Percentiles rank a stretch among this genome's conserved stretches.
phyloP scores from a whole-genome alignment of 1,140 invertebrate genomes.

The Conus betulinus region DNA sequence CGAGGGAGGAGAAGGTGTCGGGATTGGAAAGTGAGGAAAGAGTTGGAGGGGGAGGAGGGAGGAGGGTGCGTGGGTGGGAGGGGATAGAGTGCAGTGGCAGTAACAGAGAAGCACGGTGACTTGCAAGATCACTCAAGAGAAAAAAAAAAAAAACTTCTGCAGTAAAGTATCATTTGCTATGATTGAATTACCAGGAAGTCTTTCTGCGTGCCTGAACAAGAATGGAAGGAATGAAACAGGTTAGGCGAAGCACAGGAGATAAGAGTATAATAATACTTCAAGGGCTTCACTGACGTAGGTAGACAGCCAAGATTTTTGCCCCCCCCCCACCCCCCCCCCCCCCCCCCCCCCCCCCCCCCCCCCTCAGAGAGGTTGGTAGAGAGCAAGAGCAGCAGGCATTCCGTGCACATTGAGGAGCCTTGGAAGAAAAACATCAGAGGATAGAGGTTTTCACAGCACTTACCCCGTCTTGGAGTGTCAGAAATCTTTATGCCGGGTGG shows the following conservation, averaged over 20 bases:
- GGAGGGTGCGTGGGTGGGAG: background rate
- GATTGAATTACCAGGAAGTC: background rate
- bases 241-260: background rate
- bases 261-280: background rate
- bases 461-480: background rate
- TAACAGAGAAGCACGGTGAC: background rate
- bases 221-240: background rate
- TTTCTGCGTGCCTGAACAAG: background rate
- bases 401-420: background rate
- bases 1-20: background rate
- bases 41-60: background rate
- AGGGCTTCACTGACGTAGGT: background rate
- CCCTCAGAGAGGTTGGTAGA: background rate
- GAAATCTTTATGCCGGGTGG: background rate
- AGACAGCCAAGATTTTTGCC: background rate
- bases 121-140: background rate
- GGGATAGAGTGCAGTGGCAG: background rate
- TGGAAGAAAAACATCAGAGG: background rate
- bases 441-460: background rate
- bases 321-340: background rate
- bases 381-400: background rate
- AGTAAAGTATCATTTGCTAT: constrained; percentile 3
- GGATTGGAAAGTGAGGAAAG: background rate
- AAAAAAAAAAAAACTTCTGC: background rate
- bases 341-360: background rate